phyloP scores from a whole-genome alignment of 2,888 invertebrate genomes.

The Pharmacophagus antenor region DNA sequence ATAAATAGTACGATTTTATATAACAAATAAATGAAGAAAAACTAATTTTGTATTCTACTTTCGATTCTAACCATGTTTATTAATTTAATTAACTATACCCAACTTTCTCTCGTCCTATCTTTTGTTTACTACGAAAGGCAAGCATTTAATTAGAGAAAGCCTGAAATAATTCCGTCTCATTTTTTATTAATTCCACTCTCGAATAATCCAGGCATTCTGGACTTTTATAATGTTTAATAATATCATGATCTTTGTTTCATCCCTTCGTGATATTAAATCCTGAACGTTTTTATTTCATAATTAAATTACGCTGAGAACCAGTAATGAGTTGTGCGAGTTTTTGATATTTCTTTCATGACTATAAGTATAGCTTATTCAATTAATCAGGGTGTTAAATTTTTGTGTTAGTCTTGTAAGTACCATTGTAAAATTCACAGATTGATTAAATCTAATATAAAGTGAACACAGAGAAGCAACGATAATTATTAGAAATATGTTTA shows the following conservation, averaged over 20 bases:
- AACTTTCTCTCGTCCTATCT: not conserved
- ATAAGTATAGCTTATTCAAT: no score
- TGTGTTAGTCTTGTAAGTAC: no score
- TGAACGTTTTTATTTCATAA: not conserved
- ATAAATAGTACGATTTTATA: not conserved
- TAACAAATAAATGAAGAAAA: not conserved
- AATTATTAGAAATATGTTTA: no score
- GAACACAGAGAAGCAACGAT: no score
- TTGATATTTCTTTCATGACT: not conserved
- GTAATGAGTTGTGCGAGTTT: not conserved
- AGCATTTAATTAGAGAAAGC: not conserved
- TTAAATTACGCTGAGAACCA: not conserved
- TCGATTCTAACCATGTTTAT: not conserved
- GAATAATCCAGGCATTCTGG: not conserved
- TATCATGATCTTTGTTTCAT: not conserved
- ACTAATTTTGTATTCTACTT: not conserved
- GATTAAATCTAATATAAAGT: no score
- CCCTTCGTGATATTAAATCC: not conserved
- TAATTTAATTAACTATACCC: conserved; percentile 10
- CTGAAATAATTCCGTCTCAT: not conserved
- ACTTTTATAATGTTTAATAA: not conserved
- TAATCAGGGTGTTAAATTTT: no score
- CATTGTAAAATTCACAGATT: no score
- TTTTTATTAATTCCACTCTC: not conserved
- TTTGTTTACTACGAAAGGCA: not conserved